Base-by-base conservation (phyloP, 2,888 invertebrate genomes). In the Rhingia campestris region DNA sequence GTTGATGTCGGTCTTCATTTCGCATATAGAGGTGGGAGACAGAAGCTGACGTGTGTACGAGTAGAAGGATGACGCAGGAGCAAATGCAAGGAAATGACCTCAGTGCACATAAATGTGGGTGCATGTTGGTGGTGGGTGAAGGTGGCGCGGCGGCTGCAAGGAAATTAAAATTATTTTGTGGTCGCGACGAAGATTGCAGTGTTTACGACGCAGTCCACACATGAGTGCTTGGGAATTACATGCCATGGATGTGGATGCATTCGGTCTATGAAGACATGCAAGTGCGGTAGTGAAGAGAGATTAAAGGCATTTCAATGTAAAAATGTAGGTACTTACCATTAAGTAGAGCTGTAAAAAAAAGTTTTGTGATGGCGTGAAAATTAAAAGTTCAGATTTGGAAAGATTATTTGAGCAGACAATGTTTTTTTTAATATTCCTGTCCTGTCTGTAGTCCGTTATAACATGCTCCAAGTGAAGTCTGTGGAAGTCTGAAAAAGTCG, bases 131-230 rank as follows among this genome's bases (percentile, higher is more conserved):
- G 43, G 9, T 35, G 14, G 10, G 6, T 51, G 43, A 1, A 41
- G 14, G 6, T 51, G 43, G 0, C 35, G 14, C 4, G 35, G 64
- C 49, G 30, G 43, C 3, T 35, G n/a, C 4, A 12, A 73, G 66
- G 58, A 73, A 77, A 77, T 73, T 77, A 77, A 77, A 77, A 77
- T 82, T 63, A 82, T 82, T 73, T 77, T 61, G 56, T 73, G 56
- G 47, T 51, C 61, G 37, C 49, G 58, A 45, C 56, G 63, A 51
- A 67, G 67, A 73, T 77, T 76, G 67, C 33, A 58, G 73, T 66
- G 63, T 53, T 75, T 82, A 73, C 22, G 73, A 22, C 45, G 51
- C 43, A 51, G 37, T 73, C 45, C 73, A n/a, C 53, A 61, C 61
- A 61, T 45, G 53, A 63, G 43, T 72, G 61, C 53, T 37, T 30